These are phyloP conservation scores for Drosophila lacicola DNA, from an alignment of 2,888 invertebrate genomes.

Conservation along the genomic window DNA sequence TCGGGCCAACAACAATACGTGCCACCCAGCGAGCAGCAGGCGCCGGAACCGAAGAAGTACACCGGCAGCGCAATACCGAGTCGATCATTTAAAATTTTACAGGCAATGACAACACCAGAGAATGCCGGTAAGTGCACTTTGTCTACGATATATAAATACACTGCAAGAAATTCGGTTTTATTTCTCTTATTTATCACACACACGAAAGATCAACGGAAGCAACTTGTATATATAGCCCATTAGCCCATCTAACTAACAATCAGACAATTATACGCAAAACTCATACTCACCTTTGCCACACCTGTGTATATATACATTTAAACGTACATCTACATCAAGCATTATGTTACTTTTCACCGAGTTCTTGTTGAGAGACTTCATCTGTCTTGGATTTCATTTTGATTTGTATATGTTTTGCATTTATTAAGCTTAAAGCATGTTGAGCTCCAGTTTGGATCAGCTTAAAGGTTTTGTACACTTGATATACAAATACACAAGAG, in stretches of 20 bases:
- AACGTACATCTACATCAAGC: slow-evolving; percentile 32
- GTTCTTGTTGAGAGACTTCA: slow-evolving; percentile 77
- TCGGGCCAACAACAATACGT: slow-evolving; percentile 84
- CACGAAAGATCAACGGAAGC: slow-evolving; percentile 2
- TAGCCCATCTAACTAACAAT: slow-evolving; percentile 43
- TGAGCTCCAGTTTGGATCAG: slow-evolving; percentile 26
- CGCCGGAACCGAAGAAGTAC: slow-evolving; percentile 89
- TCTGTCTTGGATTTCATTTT: slow-evolving; percentile 66
- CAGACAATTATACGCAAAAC: slow-evolving; percentile 28
- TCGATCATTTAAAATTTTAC: slow-evolving; percentile 91
- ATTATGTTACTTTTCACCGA: slow-evolving; percentile 45
- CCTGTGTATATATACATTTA: slow-evolving; percentile 18
- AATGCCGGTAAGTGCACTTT: slow-evolving; percentile 87
- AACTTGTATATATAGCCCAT: slow-evolving; percentile 64
- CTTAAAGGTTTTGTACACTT: slow-evolving; percentile 7
- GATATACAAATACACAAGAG: background rate
- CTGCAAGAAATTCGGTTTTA: slow-evolving; percentile 8
- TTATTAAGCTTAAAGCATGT: slow-evolving; percentile 30
- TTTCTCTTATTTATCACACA: slow-evolving; percentile 5
- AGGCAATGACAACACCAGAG: slow-evolving; percentile 91
- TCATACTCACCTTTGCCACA: slow-evolving; percentile 21
- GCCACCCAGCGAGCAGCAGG: slow-evolving; percentile 89
- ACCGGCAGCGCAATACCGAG: slow-evolving; percentile 93
- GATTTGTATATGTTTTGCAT: slow-evolving; percentile 34
- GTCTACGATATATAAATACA: background rate